Percentiles rank a stretch among this genome's conserved stretches.
Conservation (phyloP, 2,888 invertebrate genomes). For the Pandemis cinnamomeana region DNA sequence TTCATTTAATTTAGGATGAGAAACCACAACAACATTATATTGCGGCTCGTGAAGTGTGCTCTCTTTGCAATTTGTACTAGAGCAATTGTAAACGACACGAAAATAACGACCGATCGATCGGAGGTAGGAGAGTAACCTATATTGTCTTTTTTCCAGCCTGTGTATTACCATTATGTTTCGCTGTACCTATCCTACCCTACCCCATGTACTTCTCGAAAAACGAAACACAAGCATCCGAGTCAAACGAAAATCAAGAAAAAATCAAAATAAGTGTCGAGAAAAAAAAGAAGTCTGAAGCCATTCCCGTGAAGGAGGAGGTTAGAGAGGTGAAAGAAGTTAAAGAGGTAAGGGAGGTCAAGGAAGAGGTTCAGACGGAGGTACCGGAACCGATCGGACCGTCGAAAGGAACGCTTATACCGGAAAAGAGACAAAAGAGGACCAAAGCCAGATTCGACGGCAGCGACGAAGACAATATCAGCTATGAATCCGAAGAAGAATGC, state of each 20-base stretch:
- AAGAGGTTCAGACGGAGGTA: neutral
- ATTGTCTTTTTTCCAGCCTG: constrained; percentile 56
- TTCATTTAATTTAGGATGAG: no score
- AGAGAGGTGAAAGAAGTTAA: neutral
- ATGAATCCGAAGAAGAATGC: neutral
- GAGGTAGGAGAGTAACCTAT: no score
- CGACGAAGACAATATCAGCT: neutral
- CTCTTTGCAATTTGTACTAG: no score
- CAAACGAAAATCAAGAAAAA: neutral
- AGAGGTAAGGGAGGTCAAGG: neutral
- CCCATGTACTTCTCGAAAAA: constrained; percentile 56
- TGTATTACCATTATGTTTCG: constrained; percentile 60
- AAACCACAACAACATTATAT: no score
- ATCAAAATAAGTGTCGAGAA: neutral
- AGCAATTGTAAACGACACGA: no score
- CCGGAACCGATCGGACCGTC: neutral
- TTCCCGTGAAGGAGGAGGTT: neutral
- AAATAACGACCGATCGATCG: no score
- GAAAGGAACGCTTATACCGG: neutral
- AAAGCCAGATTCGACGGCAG: neutral
- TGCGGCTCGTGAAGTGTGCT: no score
- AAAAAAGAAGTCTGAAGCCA: neutral
- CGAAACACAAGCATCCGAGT: neutral
- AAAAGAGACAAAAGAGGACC: neutral
- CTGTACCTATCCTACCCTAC: constrained; percentile 54